Base-by-base conservation (phyloP, 2,888 invertebrate genomes). In the Cosmopolites sordidus region DNA sequence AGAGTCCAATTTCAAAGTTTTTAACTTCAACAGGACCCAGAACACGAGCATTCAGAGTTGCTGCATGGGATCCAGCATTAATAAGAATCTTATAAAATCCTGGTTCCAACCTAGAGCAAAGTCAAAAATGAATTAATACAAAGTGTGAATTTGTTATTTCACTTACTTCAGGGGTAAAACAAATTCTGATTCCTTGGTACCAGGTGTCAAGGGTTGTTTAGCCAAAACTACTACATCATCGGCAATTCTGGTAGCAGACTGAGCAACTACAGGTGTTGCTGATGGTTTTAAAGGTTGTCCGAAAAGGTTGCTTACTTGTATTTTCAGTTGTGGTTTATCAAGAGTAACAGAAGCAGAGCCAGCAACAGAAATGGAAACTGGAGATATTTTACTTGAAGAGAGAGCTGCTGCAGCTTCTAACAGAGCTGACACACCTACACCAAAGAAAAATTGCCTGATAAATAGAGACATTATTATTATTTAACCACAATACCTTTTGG, bases 61-160 rank as follows among this genome's bases (percentile, higher is more conserved):
- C 69, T 1, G 75, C 72, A 60, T 79, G 83, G 15, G 78, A 78
- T 42, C 83, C 85, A 2, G 87, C 89, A 55, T 81, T 86, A 11
- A 97, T 71, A 0, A 84, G 84, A 5, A 93, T 80, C 63, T 84
- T 84, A 76, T 97, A 97, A 67, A 91, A 80, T 18, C 94, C 96
- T 58, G 91, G 86, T 15, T 87, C 83, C 12, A 92, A 84, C 66
- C 58, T 58, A 47, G 14, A 53, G 44, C 6, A 38, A 42, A 39
- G 29, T 30, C 5, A 37, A 12, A 22, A 22, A 22, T 22, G 8
- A 5, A 22, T 3, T 8, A 22, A 22, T 5, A 22, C 22, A 22
- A n/a, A n/a, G n/a, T n/a, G n/a, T n/a, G n/a, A n/a, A n/a, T n/a
- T n/a, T n/a, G n/a, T n/a, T n/a, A 22, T 22, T 22, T 16, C 29